Evolutionary conservation across 2,797 vertebrate genomes (phyloP).

Genomic region (Sebastes melanostomus): DNA sequence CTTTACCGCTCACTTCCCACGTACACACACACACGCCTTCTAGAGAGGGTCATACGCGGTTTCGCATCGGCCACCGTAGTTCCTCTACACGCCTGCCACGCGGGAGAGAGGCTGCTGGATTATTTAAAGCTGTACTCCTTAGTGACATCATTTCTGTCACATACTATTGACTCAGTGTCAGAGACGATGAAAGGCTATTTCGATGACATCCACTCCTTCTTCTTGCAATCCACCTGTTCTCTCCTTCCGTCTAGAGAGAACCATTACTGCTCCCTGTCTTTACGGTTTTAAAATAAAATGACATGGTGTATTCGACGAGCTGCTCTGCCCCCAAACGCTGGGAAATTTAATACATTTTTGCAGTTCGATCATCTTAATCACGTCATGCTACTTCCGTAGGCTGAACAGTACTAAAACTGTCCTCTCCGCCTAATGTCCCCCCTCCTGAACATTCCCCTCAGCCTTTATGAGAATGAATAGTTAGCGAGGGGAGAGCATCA

Average conservation of each 20-base stretch:
- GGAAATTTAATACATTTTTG: not conserved
- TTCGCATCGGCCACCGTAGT: too few relatives aligned
- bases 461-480: constrained; percentile 35
- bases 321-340: not conserved
- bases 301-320: not conserved
- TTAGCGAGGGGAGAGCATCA: constrained; percentile 31
- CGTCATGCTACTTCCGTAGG: not conserved
- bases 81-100: too few relatives aligned
- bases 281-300: not conserved
- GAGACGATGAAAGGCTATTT: not conserved
- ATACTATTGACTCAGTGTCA: not conserved
- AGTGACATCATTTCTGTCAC: not conserved
- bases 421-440: constrained; percentile 9
- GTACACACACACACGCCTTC: too few relatives aligned
- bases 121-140: not conserved
- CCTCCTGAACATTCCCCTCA: constrained; percentile 13
- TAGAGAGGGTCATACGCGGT: too few relatives aligned
- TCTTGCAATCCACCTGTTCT: not conserved
- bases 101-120: not conserved
- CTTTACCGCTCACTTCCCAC: too few relatives aligned
- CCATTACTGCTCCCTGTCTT: not conserved
- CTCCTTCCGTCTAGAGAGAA: not conserved
- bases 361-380: constrained; percentile 3
- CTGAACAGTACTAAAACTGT: constrained; percentile 14
- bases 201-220: not conserved